phyloP scores from a whole-genome alignment of 2,888 invertebrate species.

The Sylvicola fuscatus region DNA sequence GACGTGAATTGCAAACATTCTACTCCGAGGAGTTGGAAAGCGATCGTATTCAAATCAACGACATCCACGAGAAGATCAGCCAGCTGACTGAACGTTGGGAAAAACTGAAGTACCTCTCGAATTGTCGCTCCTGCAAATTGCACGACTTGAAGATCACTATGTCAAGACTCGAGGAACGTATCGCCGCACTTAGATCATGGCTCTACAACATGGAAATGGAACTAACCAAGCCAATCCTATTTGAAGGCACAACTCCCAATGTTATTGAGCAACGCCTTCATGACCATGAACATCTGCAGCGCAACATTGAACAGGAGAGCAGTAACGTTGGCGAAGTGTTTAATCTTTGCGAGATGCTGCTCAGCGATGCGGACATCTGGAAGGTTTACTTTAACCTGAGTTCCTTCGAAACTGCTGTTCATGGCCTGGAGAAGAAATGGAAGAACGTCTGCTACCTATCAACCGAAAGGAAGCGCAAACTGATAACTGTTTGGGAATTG shows the following conservation, averaged over 20 bases:
- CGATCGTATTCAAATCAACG: slow-evolving; percentile 33
- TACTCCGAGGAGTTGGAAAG: slow-evolving; percentile 41
- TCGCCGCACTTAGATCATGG: slow-evolving; percentile 50
- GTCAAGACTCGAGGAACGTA: slow-evolving; percentile 43
- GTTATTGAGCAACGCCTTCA: slow-evolving; percentile 45
- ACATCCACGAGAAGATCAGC: slow-evolving; percentile 32
- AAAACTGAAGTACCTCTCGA: slow-evolving; percentile 39
- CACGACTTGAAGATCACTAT: slow-evolving; percentile 51
- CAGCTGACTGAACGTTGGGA: slow-evolving; percentile 48
- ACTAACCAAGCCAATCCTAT: slow-evolving; percentile 41
- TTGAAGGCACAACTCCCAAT: slow-evolving; percentile 42
- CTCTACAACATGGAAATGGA: slow-evolving; percentile 50
- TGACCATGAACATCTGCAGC: slow-evolving; percentile 53
- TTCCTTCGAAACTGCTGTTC: slow-evolving; percentile 41
- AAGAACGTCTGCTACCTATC: slow-evolving; percentile 53
- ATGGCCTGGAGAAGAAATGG: slow-evolving; percentile 60
- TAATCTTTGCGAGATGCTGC: slow-evolving; percentile 54
- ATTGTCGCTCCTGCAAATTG: slow-evolving; percentile 47
- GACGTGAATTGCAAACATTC: slow-evolving; percentile 37
- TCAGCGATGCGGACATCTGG: slow-evolving; percentile 52
- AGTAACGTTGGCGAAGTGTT: slow-evolving; percentile 57
- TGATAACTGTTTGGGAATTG: slow-evolving; percentile 37
- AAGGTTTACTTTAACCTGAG: slow-evolving; percentile 51
- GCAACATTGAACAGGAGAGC: slow-evolving; percentile 55
- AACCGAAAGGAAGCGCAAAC: slow-evolving; percentile 46